Evolutionary conservation across 2,888 invertebrate genomes (phyloP), one percentile per base, ranked within the genome.

Genomic region (Rhaphigaster nebulosa): DNA sequence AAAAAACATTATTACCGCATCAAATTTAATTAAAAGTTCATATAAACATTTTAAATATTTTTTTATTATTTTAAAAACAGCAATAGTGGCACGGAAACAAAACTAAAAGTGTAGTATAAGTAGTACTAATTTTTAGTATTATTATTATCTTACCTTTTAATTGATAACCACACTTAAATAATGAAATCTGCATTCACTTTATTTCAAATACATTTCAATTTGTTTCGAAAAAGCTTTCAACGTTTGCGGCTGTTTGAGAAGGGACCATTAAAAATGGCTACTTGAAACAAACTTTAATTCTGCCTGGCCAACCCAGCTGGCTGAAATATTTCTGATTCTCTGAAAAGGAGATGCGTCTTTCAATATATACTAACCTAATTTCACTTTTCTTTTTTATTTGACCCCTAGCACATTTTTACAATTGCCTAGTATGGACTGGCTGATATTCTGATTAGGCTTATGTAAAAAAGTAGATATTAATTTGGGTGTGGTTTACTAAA

Each of bases 281-380:
- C 90, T 38, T 45, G 52, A 38, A 41, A 52, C 52, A 90, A 52
- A 80, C 41, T 52, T 13, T 20, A 50, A 90, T 84, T 52, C 50
- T 84, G 29, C 26, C 34, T 34, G 52, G 45, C 54, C 41, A 41
- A 41, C n/a, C 87, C 90, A 90, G 90, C 90, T 90, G 90, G 90
- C 84, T 26, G 52, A 90, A 90, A 70, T 80, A 87, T 56, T 65
- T 76, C 56, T 84, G 87, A 87, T 60, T 52, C 52, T 87, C 50
- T 90, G 80, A 90, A 90, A 87, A 90, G 54, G 80, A 90, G 60
- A 90, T 90, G 90, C 70, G 60, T 50, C 60, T 60, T 89, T 89
- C 65, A 70, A 70, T 65, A 70, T 89, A 56, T 45, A 89, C 50
- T 84, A 84, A 84, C 84, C 84, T n/a, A 45, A 84, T 38, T 60